phyloP scores from a whole-genome alignment of 2,113 vertebrate species.

The Aplodontia rufa region DNA sequence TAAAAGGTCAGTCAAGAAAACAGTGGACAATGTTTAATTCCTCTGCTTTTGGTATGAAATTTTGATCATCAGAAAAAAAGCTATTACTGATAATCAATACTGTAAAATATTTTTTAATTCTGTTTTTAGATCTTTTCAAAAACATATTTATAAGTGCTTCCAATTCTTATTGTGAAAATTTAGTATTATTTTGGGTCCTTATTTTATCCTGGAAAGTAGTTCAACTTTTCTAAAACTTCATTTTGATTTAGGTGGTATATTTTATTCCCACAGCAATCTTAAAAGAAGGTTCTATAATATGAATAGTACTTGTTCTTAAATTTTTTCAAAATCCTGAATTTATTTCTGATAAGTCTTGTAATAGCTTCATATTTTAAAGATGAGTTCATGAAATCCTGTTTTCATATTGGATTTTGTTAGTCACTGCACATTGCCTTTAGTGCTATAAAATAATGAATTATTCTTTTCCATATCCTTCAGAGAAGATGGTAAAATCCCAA shows the following conservation, averaged over 20 bases:
- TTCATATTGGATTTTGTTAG: background rate
- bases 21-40: background rate
- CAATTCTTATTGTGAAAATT: background rate
- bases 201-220: background rate
- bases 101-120: background rate
- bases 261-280: background rate
- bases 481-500: background rate
- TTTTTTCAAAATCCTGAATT: background rate
- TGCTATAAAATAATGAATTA: background rate
- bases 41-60: background rate
- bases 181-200: background rate
- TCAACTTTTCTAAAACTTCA: background rate
- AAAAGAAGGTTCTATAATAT: background rate
- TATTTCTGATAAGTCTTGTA: background rate
- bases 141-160: background rate
- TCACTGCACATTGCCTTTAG: background rate
- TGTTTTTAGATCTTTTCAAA: background rate
- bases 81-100: background rate
- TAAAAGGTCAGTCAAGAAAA: background rate
- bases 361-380: conserved; percentile 11
- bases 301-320: background rate
- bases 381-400: background rate
- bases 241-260: background rate
- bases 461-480: background rate
- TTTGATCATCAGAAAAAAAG: background rate